Evolutionary conservation across 2,797 vertebrate genomes (phyloP), one percentile per base, ranked within the genome.

Genomic region (Periophthalmus magnuspinnatus): DNA sequence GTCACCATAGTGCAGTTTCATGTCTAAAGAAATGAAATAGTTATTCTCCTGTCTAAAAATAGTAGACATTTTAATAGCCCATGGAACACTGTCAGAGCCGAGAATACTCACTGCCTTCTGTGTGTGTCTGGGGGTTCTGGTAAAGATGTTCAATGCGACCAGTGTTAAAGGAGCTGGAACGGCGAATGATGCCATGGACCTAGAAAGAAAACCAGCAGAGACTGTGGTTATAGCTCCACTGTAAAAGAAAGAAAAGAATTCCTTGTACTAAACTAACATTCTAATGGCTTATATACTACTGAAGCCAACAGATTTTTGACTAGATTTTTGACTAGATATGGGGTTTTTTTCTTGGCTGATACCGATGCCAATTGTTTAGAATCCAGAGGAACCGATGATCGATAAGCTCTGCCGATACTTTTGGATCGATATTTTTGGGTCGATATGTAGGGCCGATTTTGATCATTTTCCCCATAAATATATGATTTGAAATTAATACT

Each of bases 131-230:
- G 2, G 94, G 96, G 82, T 99, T 97, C 88, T 97, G 94, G 90
- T 99, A 99, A 28, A 99, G 96, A 81, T 99, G 98, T 63, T 98
- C 97, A 59, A 99, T 99, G 64, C 98, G 93, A 33, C 97, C 98
- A 0, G 98, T 99, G 87, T 99, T 99, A 88, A 99, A 99, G 66
- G 98, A 99, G 84, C 97, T 99, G 73, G 98, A 99, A 45, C 97
- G 93, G 16, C 98, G 95, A 68, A 99, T 81, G 1, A 99, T 95
- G 47, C 98, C 97, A 17, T 99, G 97, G 69, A 99, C 97, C 97
- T 99, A 77, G 68, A 0, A 78, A 32, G 4, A 69, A 19, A 61
- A 11, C 22, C n/a, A 38, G 57, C n/a, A 50, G 1, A 60, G 0
- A 6, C 4, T 24, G 22, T 52, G 48, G n/a, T 52, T 52, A 6